Base-by-base conservation (phyloP, 2,888 invertebrate genomes). In the Brenthis daphne region DNA sequence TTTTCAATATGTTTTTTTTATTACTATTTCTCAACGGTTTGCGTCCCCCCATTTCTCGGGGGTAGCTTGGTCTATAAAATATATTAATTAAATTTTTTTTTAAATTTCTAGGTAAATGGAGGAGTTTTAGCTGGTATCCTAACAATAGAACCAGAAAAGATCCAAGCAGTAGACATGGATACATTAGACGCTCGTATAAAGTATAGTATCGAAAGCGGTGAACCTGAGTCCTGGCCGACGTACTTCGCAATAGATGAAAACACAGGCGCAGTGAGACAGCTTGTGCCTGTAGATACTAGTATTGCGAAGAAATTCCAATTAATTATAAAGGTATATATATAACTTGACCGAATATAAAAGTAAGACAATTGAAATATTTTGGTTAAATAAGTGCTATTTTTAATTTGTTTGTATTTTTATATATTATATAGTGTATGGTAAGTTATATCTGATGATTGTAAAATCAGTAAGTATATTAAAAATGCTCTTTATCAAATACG, bases 111-210 rank as follows among this genome's bases (percentile, higher is more conserved):
- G 96, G 96, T 97, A 29, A 96, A 96, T 70, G 96, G 96, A 76
- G 97, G 98, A 1, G 95, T 96, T 0, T 89, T 97, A 75, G 95
- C 97, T 60, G 98, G 98, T 1, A 95, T 97, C 33, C 94, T 98
- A 29, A 95, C 96, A 69, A 95, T 98, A 24, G 94, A 95, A 48
- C 98, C 98, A 0, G 97, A 97, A 82, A 96, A 97, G 83, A 97
- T 98, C 72, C 97, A 97, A 88, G 98, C 98, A 0, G 95, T 97
- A 0, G 98, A 98, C 85, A 96, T 97, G 95, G 98, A 98, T 81
- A 97, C 97, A 0, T 94, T 98, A 57, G 96, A 97, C 80, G 95
- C 97, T 0, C 95, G 96, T 0, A 97, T 98, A 72, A 94, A 94
- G 65, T 98, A 98, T 84, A 95, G 95, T 68, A 97, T 98, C 80